These are phyloP conservation scores for Fragum whitleyi DNA, from an alignment of 2,888 invertebrate species.

Conservation along the genomic window DNA sequence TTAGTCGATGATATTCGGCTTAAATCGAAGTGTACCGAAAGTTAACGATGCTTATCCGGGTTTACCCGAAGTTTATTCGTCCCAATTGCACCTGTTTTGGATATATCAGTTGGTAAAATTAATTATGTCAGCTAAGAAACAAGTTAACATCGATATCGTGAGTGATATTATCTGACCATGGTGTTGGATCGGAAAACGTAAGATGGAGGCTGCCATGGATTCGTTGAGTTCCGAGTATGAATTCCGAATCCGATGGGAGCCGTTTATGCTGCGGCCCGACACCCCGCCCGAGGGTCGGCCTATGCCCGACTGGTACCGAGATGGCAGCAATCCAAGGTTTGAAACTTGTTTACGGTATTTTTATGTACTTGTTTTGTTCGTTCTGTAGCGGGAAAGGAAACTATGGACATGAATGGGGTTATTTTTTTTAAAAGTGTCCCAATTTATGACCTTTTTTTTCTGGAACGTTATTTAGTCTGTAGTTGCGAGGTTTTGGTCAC, in stretches of 20 bases:
- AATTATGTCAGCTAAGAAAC: constrained; percentile 64
- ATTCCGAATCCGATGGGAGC: constrained; percentile 82
- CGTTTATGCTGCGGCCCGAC: constrained; percentile 79
- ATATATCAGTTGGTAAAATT: background rate
- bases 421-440: too few species aligned
- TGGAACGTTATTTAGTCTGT: too few species aligned
- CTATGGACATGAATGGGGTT: too few species aligned
- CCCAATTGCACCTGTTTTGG: background rate
- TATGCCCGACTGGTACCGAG: constrained; percentile 72
- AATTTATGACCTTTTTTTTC: too few species aligned
- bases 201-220: constrained; percentile 80
- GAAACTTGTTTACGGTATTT: background rate
- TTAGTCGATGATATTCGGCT: too few species aligned
- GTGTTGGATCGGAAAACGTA: constrained; percentile 84
- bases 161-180: constrained; percentile 84
- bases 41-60: too few species aligned
- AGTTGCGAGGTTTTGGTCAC: too few species aligned
- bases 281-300: constrained; percentile 79
- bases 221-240: constrained; percentile 72
- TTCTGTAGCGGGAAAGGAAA: too few species aligned
- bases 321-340: constrained; percentile 74
- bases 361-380: too few species aligned
- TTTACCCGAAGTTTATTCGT: background rate
- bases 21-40: too few species aligned
- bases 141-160: constrained; percentile 76